Base-by-base conservation (phyloP, 2,113 vertebrate species). In the Tretioscincus oriximinensis region DNA sequence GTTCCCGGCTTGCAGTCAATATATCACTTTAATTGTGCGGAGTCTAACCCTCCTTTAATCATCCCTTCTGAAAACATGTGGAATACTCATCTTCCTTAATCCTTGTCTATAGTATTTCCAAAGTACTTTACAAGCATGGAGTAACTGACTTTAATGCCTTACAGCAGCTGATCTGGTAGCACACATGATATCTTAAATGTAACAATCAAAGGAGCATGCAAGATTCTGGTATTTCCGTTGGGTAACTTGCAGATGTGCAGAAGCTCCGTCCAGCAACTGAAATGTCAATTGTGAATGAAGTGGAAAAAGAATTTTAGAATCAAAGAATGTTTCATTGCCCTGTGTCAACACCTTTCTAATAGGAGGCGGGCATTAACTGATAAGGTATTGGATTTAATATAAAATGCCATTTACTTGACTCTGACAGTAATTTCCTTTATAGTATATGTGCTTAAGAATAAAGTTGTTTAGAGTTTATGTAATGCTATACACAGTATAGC, bases 171-270 rank as follows among this genome's bases (percentile, higher is more conserved):
- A 95, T 94, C 95, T 96, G 93, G 96, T 98, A 97, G 97, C 96
- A 93, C 96, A 98, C 94, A 97, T 95, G 96, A 98, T 98, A 99
- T 96, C 97, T 97, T 96, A 94, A 99, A 99, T 98, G 97, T 98
- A 98, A 98, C 97, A 99, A 98, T 99, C 97, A 99, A 98, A 99
- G 96, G 95, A 94, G 90, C 94, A 95, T 90, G 95, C 94, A 94
- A 95, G 96, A 96, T 95, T 96, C 95, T 93, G 96, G 97, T 96
- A 98, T 98, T 99, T 99, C 97, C 95, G 93, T 93, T 93, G 95
- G 92, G 61, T 80, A 71, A 71, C 90, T 96, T 93, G 94, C 97
- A 97, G 96, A 97, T 98, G 97, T 98, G 96, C 93, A 63, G 85
- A 84, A 91, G 94, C 88, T 91, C 88, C 80, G 88, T 95, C 94